Evolutionary conservation across 2,797 vertebrate species (phyloP).

Genomic region (Artibeus jamaicensis): DNA sequence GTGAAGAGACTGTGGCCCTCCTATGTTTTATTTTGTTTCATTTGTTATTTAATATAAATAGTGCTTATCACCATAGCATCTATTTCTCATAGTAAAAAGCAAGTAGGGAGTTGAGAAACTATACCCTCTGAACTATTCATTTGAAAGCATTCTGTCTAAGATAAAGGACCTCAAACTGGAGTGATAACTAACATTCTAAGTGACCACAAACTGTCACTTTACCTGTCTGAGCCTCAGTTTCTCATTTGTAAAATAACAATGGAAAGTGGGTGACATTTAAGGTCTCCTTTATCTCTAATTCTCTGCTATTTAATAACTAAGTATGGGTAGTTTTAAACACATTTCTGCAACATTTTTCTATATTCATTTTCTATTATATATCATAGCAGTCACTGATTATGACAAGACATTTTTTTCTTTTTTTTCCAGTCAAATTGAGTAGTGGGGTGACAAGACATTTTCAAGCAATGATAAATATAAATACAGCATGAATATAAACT

Average conservation of each 20-base stretch:
- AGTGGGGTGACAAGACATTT: no score
- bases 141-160: not conserved
- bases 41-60: conserved; percentile 41
- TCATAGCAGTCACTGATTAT: not conserved
- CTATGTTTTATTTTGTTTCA: not conserved
- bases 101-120: not conserved
- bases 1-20: not conserved
- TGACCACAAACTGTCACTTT: no score
- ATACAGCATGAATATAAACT: not conserved
- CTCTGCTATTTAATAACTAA: not conserved
- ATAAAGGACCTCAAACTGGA: not conserved
- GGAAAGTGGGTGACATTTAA: not conserved
- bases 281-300: not conserved
- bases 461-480: not conserved
- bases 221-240: not conserved
- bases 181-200: not conserved
- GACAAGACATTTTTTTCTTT: not conserved
- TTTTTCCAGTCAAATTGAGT: no score
- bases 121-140: not conserved
- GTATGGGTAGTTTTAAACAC: not conserved
- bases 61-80: not conserved
- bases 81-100: not conserved
- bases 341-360: not conserved
- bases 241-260: not conserved
- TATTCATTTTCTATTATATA: not conserved